Conservation (phyloP, 1,140 invertebrate species). For the Telenomus remus region DNA sequence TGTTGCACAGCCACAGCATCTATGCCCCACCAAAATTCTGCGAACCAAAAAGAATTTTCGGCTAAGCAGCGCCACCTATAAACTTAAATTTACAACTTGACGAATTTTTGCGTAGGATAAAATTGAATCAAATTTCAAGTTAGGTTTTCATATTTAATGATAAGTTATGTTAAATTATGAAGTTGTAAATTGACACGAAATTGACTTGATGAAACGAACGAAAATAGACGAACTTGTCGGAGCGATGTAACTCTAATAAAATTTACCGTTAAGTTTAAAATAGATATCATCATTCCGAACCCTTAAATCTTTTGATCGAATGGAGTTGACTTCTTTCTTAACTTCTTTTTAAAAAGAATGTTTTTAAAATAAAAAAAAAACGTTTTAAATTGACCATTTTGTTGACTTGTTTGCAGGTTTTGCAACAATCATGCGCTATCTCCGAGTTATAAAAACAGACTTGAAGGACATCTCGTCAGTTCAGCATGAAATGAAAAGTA, state of each 20-base stretch:
- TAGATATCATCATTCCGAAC: background rate
- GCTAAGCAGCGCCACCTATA: slow-evolving; percentile 3
- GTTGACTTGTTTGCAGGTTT: slow-evolving; percentile 44
- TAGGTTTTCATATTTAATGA: too few species aligned
- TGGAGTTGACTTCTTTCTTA: slow-evolving; percentile 46
- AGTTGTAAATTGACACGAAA: too few species aligned
- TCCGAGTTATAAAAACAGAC: slow-evolving; percentile 43
- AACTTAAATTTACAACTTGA: background rate
- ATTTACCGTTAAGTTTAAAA: background rate
- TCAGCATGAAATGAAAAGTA: slow-evolving; percentile 44
- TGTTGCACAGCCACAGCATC: slow-evolving; percentile 65
- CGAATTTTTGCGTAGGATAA: slow-evolving; percentile 1
- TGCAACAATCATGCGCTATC: slow-evolving; percentile 41
- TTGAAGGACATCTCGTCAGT: slow-evolving; percentile 39
- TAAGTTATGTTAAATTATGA: too few species aligned
- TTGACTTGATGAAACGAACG: too few species aligned
- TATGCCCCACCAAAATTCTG: slow-evolving; percentile 64
- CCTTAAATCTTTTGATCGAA: slow-evolving; percentile 32
- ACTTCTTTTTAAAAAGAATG: too few species aligned
- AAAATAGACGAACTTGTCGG: too few species aligned
- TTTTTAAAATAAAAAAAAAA: background rate
- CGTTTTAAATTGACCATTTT: slow-evolving; percentile 2
- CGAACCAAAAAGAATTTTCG: slow-evolving; percentile 58
- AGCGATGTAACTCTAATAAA: slow-evolving; percentile 12
- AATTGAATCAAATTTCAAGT: slow-evolving; percentile 7